Percentiles rank a stretch among this genome's conserved stretches.
Conservation (phyloP, 2,797 vertebrate species). For the Gastrophryne carolinensis region DNA sequence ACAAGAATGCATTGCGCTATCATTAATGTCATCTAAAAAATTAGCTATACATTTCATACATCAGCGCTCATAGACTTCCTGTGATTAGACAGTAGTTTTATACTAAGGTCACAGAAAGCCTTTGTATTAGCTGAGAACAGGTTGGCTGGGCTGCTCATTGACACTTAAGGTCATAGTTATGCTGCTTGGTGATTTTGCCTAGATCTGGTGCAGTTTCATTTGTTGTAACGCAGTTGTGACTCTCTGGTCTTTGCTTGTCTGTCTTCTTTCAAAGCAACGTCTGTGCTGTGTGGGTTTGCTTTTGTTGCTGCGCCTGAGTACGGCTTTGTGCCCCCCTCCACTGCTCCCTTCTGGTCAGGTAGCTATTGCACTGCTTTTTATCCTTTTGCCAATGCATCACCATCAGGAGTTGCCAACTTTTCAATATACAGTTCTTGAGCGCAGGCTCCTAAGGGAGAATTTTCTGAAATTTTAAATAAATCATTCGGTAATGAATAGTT, state of each 20-base stretch:
- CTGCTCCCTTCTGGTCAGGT: constrained; percentile 99
- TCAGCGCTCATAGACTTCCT: background rate
- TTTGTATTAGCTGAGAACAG: background rate
- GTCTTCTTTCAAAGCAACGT: constrained; percentile 86
- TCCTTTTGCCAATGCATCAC: constrained; percentile 6
- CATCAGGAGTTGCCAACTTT: constrained; percentile 5
- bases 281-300: constrained; percentile 94
- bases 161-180: background rate
- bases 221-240: constrained; percentile 36
- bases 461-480: too few relatives aligned
- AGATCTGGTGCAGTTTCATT: background rate
- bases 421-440: too few relatives aligned
- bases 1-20: background rate
- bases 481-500: too few relatives aligned
- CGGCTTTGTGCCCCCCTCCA: constrained; percentile 97
- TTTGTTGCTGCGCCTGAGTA: constrained; percentile 93
- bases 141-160: constrained; percentile 2
- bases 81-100: background rate
- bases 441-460: too few relatives aligned
- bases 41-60: background rate
- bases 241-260: constrained; percentile 77
- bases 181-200: background rate
- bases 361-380: constrained; percentile 70
- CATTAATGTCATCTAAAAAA: background rate
- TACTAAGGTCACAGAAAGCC: background rate